Evolutionary conservation across 2,113 vertebrate species (phyloP).

Genomic region (Charina bottae): DNA sequence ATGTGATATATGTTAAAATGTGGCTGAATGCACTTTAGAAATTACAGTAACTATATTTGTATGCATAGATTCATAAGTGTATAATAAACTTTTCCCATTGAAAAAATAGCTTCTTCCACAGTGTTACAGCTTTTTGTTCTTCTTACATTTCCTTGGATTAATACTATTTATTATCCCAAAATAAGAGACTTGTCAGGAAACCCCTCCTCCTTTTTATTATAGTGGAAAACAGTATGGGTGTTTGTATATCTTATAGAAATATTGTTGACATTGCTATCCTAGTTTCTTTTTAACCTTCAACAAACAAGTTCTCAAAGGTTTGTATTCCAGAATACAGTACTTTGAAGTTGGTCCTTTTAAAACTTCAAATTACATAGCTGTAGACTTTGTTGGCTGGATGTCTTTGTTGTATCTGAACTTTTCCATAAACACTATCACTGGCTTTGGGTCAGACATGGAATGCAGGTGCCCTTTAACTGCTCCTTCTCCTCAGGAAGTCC

Average conservation of each 20-base stretch:
- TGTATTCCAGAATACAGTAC: constrained; percentile 61
- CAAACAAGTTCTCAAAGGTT: constrained; percentile 56
- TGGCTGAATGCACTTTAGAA: background rate
- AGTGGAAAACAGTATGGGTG: background rate
- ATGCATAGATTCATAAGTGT: background rate
- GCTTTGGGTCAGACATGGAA: constrained; percentile 73
- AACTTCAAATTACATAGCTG: constrained; percentile 67
- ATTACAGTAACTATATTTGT: background rate
- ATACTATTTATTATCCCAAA: background rate
- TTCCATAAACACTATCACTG: constrained; percentile 80
- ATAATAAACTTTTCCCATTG: background rate
- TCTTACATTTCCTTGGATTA: background rate
- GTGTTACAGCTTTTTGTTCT: background rate
- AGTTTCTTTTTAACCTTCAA: constrained; percentile 35
- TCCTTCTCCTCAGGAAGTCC: constrained; percentile 79
- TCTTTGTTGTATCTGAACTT: constrained; percentile 73
- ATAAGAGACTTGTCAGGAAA: constrained; percentile 6
- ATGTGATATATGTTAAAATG: background rate
- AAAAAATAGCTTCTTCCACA: background rate
- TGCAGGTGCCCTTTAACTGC: constrained; percentile 80
- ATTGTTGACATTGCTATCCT: constrained; percentile 37
- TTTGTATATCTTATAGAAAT: constrained; percentile 17
- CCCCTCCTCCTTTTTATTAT: background rate
- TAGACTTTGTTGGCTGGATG: constrained; percentile 73
- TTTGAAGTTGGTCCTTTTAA: constrained; percentile 56